These are phyloP conservation scores for Gila orcuttii DNA, from an alignment of 2,113 vertebrate genomes.

Conservation along the genomic window DNA sequence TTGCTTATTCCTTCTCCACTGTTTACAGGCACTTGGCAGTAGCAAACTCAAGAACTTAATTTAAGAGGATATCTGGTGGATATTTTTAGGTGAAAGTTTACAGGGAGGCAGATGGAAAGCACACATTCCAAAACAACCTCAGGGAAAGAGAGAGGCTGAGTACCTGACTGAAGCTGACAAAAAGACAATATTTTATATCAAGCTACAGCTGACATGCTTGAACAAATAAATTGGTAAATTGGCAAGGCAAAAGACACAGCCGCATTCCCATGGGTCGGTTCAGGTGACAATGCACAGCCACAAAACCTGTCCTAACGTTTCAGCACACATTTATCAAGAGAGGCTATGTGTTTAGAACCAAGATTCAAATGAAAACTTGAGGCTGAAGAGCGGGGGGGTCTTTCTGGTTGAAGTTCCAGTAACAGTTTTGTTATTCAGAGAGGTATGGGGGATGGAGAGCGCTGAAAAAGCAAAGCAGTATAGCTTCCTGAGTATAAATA, in stretches of 20 bases:
- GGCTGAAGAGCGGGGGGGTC: conserved; percentile 18
- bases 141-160: background rate
- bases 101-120: background rate
- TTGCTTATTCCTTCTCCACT: background rate
- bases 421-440: conserved; percentile 30
- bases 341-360: conserved; percentile 56
- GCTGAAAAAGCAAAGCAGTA: conserved; percentile 47
- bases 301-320: conserved; percentile 39
- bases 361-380: conserved; percentile 57
- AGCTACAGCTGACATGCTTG: background rate
- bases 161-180: background rate
- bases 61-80: conserved; percentile 14
- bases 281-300: conserved; percentile 34
- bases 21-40: background rate
- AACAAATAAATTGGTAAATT: conserved; percentile 12
- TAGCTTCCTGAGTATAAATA: conserved; percentile 41
- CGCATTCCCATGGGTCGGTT: conserved; percentile 14
- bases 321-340: conserved; percentile 9
- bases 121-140: background rate
- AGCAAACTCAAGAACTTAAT: background rate
- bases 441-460: conserved; percentile 36
- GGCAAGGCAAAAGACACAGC: background rate
- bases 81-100: conserved; percentile 35
- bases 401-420: background rate
- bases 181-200: background rate